Percentiles rank a stretch among this genome's conserved stretches.
These are phyloP conservation scores for Habrosyne pyritoides DNA, from an alignment of 2,888 invertebrate species.

Conservation along the genomic window DNA sequence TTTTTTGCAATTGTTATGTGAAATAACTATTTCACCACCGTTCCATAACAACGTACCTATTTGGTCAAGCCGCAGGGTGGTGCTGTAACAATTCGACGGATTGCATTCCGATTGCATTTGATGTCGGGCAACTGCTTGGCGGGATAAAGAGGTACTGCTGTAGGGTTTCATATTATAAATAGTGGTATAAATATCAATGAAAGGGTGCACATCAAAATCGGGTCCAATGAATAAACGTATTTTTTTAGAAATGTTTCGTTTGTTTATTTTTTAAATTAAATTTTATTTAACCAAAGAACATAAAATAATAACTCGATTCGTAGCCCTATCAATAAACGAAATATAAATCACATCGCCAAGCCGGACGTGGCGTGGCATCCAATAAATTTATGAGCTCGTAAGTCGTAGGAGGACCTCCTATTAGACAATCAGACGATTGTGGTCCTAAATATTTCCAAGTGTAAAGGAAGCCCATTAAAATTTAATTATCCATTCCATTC, in stretches of 20 bases:
- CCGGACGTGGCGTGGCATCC: constrained; percentile 33
- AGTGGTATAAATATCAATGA: too few relatives aligned
- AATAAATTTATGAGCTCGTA: constrained; percentile 55
- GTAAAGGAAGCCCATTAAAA: constrained; percentile 62
- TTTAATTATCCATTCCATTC: constrained; percentile 64
- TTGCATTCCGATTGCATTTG: constrained; percentile 28
- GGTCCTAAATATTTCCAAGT: constrained; percentile 59
- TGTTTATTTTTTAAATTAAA: constrained; percentile 13
- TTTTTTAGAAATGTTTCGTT: too few relatives aligned
- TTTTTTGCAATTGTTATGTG: constrained; percentile 57
- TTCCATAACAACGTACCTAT: constrained; percentile 63
- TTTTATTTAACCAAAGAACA: constrained; percentile 15
- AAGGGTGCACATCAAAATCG: too few relatives aligned
- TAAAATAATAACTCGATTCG: constrained; percentile 15
- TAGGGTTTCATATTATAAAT: too few relatives aligned
- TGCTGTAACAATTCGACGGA: constrained; percentile 59
- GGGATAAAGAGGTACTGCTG: too few relatives aligned
- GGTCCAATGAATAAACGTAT: too few relatives aligned
- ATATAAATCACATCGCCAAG: constrained; percentile 25
- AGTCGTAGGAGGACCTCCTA: constrained; percentile 37
- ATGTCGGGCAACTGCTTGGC: constrained; percentile 20
- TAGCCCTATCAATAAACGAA: constrained; percentile 23
- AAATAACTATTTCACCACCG: constrained; percentile 69
- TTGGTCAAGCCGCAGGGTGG: constrained; percentile 52
- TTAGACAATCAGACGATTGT: constrained; percentile 25